Evolutionary conservation across 92 coral and sea anemone species (phyloP), one percentile per base, ranked within the genome.

Genomic region (Palythoa heliodiscus): DNA sequence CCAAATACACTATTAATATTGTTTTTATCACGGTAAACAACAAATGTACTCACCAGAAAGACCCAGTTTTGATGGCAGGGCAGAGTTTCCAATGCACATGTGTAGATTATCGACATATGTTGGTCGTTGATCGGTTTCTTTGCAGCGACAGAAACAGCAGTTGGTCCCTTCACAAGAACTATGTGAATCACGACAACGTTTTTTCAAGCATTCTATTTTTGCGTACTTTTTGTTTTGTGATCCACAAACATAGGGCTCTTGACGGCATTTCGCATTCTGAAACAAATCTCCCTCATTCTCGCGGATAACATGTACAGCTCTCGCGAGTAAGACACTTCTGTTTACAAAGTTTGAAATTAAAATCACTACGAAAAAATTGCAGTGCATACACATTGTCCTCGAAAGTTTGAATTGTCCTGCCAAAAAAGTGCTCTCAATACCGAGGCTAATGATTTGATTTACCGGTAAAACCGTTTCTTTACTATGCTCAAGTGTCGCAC

Each of bases 61-160:
- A 3, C 7, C 43, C 12, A 69, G 43, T 29, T 69, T 69, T 37
- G 73, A 24, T 69, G 73, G 73, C n/a, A 69, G 37, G 9, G 39
- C 73, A 5, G 73, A 69, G 73, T 69, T 69, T 29, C 73, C 73
- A 69, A 29, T 20, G 47, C 73, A 69, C 73, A 15, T 13, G 73
- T 69, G 35, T 3, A 25, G 73, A 69, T 37, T 69, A 12, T 69
- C 15, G 17, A 69, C 73, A 16, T 10, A 69, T 0, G 43, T 35
- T 35, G 73, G 43, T 29, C 73, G 23, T 12, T 69, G 73, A 69
- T 69, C 73, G 24, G 47, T 69, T 3, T 25, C 47, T 14, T 37
- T 29, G 25, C 73, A 69, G 47, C 73, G 73, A 13, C 73, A 69
- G 15, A 25, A 11, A 12, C 73, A 69, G 43, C 73, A 69, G 73